Evolutionary conservation across 2,888 invertebrate genomes (phyloP).

Genomic region (Steromphala cineraria): DNA sequence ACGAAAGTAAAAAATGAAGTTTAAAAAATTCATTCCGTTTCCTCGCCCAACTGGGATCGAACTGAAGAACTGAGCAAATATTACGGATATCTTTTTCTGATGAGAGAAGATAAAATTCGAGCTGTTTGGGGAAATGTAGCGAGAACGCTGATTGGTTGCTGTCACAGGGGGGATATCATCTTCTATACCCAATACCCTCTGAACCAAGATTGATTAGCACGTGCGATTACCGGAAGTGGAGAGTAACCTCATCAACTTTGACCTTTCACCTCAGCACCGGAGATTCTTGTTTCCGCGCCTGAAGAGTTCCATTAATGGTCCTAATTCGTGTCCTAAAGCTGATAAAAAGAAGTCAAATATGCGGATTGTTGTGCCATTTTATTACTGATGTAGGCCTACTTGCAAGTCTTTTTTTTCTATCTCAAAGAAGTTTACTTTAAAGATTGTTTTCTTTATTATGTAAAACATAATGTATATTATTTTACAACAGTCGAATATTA

Average conservation of each 20-base stretch:
- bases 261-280: background rate
- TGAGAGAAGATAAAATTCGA: background rate
- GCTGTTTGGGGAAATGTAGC: background rate
- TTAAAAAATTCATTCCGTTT: conserved; percentile 2
- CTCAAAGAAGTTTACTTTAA: too few species aligned
- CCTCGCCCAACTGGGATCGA: background rate
- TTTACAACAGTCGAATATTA: too few species aligned
- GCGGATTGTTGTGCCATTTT: too few species aligned
- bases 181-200: conserved; percentile 1
- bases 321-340: background rate
- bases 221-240: conserved; percentile 9
- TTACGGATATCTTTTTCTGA: conserved; percentile 18
- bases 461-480: too few species aligned
- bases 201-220: background rate
- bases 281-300: background rate
- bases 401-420: too few species aligned
- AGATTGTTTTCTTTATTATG: too few species aligned
- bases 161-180: conserved; percentile 2
- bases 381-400: too few species aligned
- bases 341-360: too few species aligned
- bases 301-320: background rate
- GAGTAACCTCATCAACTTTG: background rate
- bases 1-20: background rate
- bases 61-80: background rate
- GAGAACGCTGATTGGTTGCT: background rate